These are phyloP conservation scores for Zosterops borbonicus DNA, from an alignment of 2,113 vertebrate species.

Conservation along the genomic window DNA sequence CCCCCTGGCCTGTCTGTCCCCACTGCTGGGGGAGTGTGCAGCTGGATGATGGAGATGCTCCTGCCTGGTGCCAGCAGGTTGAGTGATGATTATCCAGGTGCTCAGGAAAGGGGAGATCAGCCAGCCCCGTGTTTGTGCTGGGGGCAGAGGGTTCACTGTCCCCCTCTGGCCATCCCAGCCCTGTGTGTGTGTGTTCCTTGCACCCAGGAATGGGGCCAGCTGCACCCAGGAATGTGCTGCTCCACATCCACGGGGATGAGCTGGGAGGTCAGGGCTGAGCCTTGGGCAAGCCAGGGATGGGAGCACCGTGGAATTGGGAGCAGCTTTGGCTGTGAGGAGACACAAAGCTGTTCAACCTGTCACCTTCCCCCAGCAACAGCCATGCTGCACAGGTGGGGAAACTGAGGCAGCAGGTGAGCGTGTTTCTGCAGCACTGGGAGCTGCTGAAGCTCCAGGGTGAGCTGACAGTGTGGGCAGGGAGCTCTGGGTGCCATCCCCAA, in stretches of 20 bases:
- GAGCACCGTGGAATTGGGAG: neutral
- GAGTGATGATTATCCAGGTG: neutral
- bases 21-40: neutral
- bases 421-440: neutral
- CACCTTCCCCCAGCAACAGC: neutral
- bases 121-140: neutral
- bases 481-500: rapidly evolving
- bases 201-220: neutral
- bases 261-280: neutral
- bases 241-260: rapidly evolving
- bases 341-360: neutral
- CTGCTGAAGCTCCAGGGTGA: neutral
- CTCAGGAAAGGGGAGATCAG: neutral
- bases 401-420: neutral
- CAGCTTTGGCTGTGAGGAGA: neutral
- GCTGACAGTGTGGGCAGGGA: neutral
- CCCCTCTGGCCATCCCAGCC: neutral
- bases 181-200: neutral
- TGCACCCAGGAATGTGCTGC: neutral
- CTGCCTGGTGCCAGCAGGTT: neutral
- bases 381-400: neutral
- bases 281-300: neutral
- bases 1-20: neutral
- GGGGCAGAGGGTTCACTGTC: neutral
- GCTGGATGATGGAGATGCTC: neutral